Conservation (phyloP, 1,140 invertebrate species). For the Drosophila suzukii region DNA sequence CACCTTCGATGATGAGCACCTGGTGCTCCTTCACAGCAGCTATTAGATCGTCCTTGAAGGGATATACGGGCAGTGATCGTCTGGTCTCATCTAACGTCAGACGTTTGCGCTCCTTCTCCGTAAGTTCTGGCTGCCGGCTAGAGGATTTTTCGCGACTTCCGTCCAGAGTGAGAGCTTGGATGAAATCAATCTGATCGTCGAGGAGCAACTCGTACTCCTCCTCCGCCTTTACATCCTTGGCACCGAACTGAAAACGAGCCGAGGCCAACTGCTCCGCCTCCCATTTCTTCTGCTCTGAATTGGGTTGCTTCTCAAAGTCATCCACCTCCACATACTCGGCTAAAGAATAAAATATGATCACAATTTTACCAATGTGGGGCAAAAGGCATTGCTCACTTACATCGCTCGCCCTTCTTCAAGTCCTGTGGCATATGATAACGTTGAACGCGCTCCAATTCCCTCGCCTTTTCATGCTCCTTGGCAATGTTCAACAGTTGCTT, state of each 20-base stretch:
- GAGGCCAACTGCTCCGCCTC: slow-evolving; percentile 98
- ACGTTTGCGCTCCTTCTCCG: slow-evolving; percentile 90
- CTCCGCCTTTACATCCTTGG: slow-evolving; percentile 88
- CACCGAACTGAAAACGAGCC: slow-evolving; percentile 96
- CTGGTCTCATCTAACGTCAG: slow-evolving; percentile 96
- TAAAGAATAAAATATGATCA: background rate
- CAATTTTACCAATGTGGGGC: background rate
- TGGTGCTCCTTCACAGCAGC: slow-evolving; percentile 95
- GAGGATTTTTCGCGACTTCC: slow-evolving; percentile 88
- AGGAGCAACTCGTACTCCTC: slow-evolving; percentile 97
- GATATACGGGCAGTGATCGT: slow-evolving; percentile 96
- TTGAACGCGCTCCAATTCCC: slow-evolving; percentile 95
- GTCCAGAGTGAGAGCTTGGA: slow-evolving; percentile 95
- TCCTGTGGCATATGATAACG: slow-evolving; percentile 97
- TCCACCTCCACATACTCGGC: slow-evolving; percentile 94
- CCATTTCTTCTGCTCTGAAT: slow-evolving; percentile 98
- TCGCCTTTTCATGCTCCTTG: slow-evolving; percentile 97
- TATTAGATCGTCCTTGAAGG: slow-evolving; percentile 95
- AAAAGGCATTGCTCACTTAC: slow-evolving; percentile 11
- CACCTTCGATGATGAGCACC: slow-evolving; percentile 98
- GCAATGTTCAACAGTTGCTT: slow-evolving; percentile 95
- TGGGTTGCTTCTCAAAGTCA: slow-evolving; percentile 92
- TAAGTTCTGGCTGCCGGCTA: slow-evolving; percentile 86
- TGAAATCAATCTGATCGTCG: slow-evolving; percentile 99
- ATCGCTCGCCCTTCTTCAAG: slow-evolving; percentile 88